Conservation (phyloP, 2,888 invertebrate species). For the Drosophila cognata region DNA sequence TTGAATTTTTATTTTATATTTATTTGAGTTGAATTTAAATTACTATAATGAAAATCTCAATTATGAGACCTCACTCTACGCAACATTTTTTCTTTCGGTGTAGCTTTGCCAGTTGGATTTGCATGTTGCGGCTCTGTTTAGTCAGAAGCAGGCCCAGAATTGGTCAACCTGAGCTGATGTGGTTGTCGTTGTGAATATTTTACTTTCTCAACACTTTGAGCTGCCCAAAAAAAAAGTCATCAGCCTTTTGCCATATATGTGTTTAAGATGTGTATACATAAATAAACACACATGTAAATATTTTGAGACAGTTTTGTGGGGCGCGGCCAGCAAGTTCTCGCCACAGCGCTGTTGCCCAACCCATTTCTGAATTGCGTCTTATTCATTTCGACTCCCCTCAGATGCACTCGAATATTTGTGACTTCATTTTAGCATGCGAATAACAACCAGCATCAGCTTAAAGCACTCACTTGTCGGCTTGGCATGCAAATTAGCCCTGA, state of each 20-base stretch:
- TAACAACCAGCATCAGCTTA: background rate
- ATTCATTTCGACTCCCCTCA: slow-evolving; percentile 9
- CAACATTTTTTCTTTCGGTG: background rate
- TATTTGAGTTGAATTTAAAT: background rate
- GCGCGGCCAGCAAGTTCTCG: slow-evolving; percentile 31
- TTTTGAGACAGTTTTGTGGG: slow-evolving; percentile 20
- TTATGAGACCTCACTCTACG: background rate
- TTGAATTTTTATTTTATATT: background rate
- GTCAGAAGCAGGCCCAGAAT: slow-evolving; percentile 23
- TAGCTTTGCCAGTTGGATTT: slow-evolving; percentile 19
- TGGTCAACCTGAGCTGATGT: slow-evolving; percentile 22
- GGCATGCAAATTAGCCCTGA: slow-evolving; percentile 24
- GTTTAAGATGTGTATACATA: slow-evolving; percentile 1
- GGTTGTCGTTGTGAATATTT: slow-evolving; percentile 16
- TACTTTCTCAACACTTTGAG: slow-evolving; percentile 34
- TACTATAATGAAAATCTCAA: background rate
- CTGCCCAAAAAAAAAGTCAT: slow-evolving; percentile 32
- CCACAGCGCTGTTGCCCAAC: slow-evolving; percentile 22
- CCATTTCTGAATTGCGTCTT: slow-evolving; percentile 39
- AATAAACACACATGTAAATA: background rate
- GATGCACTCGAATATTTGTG: slow-evolving; percentile 18
- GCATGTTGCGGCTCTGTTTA: slow-evolving; percentile 32
- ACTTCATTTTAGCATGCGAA: slow-evolving; percentile 1
- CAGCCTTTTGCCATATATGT: slow-evolving; percentile 21
- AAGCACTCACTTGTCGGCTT: background rate